Percentiles rank a stretch among this genome's conserved stretches.
These are phyloP conservation scores for Leptodirus hochenwartii DNA, from an alignment of 2,888 invertebrate genomes.

Conservation along the genomic window DNA sequence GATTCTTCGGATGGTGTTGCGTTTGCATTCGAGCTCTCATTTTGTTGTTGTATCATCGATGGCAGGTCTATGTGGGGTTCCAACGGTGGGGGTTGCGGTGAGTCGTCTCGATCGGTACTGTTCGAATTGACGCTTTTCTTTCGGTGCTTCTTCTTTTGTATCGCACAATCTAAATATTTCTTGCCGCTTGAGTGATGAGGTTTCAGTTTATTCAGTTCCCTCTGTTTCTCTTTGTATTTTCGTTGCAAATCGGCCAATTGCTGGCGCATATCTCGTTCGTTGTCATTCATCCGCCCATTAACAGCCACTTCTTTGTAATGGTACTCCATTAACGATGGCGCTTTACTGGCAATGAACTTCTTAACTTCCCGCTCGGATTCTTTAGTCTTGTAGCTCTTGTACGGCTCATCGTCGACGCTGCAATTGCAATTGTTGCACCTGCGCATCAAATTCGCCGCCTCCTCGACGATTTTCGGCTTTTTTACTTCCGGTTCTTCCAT, in stretches of 20 bases:
- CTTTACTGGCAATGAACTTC: slow-evolving; percentile 23
- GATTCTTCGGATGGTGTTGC: slow-evolving; percentile 23
- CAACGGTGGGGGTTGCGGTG: slow-evolving; percentile 21
- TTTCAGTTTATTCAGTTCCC: slow-evolving; percentile 55
- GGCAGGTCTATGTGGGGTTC: slow-evolving; percentile 22
- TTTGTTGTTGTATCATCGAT: slow-evolving; percentile 10
- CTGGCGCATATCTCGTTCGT: slow-evolving; percentile 68
- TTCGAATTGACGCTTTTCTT: slow-evolving; percentile 22
- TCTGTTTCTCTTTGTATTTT: slow-evolving; percentile 67
- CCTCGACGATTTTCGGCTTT: too few species aligned
- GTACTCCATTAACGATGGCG: too few species aligned
- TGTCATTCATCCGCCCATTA: slow-evolving; percentile 57
- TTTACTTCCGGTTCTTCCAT: slow-evolving; percentile 9
- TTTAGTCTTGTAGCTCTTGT: slow-evolving; percentile 23
- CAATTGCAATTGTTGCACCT: too few species aligned
- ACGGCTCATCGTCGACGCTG: slow-evolving; percentile 16
- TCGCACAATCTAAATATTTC: slow-evolving; percentile 10
- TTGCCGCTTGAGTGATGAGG: slow-evolving; percentile 30
- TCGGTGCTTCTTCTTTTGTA: slow-evolving; percentile 27
- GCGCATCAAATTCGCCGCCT: too few species aligned
- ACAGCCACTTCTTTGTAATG: too few species aligned
- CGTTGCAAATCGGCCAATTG: slow-evolving; percentile 63
- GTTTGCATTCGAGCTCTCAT: slow-evolving; percentile 14
- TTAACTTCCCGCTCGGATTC: slow-evolving; percentile 27
- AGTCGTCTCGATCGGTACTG: slow-evolving; percentile 20